phyloP scores from a whole-genome alignment of 1,140 invertebrate genomes.

The Drosophila rufa region DNA sequence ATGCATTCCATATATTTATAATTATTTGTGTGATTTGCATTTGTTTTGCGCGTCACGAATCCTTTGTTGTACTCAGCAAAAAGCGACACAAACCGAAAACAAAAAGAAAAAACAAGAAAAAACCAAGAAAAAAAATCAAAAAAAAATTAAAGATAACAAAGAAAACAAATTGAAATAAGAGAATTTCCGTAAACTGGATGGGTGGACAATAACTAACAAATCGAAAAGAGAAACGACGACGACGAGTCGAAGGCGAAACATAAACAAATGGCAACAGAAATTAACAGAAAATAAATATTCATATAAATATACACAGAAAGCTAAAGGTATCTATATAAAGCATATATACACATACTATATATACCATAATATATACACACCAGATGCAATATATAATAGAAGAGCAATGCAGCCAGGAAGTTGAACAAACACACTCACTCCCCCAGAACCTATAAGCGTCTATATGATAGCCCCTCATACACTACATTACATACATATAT shows the following conservation, averaged over 20 bases:
- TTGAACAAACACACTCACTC: conserved; percentile 20
- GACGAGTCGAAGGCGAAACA: conserved; percentile 30
- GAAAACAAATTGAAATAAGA: conserved; percentile 65
- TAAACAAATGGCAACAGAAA: conserved; percentile 55
- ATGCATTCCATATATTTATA: conserved; percentile 14
- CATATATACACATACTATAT: conserved; percentile 41
- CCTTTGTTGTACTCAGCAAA: conserved; percentile 15
- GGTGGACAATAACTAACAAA: conserved; percentile 84
- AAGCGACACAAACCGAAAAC: conserved; percentile 16
- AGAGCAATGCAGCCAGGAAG: conserved; percentile 63
- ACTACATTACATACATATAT: not conserved
- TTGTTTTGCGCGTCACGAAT: conserved; percentile 6
- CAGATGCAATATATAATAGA: conserved; percentile 21
- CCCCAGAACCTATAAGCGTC: conserved; percentile 13
- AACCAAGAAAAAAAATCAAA: conserved; percentile 19
- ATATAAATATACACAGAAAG: conserved; percentile 68
- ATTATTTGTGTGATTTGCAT: conserved; percentile 38
- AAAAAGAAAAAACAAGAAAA: conserved; percentile 5
- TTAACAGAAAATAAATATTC: conserved; percentile 71
- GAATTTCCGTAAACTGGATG: conserved; percentile 84
- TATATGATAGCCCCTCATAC: conserved; percentile 15
- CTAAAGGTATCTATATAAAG: conserved; percentile 49
- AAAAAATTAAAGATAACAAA: conserved; percentile 19
- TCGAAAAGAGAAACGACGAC: conserved; percentile 34
- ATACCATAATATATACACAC: conserved; percentile 34